These are phyloP conservation scores for Upupa epops DNA, from an alignment of 2,113 vertebrate genomes.

Conservation along the genomic window DNA sequence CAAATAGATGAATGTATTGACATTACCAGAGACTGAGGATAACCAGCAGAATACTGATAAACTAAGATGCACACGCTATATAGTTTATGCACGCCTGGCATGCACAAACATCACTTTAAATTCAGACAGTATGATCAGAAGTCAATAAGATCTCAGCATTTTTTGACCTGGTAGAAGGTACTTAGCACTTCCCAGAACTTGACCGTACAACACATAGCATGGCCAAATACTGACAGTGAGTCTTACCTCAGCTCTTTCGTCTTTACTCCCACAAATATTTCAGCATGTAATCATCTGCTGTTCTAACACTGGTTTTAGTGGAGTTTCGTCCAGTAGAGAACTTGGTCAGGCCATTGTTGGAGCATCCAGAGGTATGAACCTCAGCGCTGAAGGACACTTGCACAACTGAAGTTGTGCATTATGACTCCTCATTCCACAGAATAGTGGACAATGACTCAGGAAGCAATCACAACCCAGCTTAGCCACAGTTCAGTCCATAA, in stretches of 20 bases:
- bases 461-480: neutral
- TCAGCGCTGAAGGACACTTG: neutral
- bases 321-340: neutral
- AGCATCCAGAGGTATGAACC: accelerated
- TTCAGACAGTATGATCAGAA: neutral
- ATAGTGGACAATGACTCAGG: neutral
- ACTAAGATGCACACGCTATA: neutral
- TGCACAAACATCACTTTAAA: neutral
- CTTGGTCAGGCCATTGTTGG: neutral
- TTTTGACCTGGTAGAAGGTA: neutral
- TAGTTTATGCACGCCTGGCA: neutral
- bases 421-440: neutral
- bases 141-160: neutral
- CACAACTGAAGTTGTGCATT: neutral
- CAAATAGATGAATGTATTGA: neutral
- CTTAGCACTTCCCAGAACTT: neutral
- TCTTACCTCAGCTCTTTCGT: neutral
- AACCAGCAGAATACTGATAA: neutral
- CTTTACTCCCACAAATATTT: neutral
- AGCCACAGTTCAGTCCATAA: neutral
- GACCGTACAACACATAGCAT: neutral
- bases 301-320: neutral
- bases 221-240: neutral
- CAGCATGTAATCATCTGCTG: neutral
- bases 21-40: neutral